Base-by-base conservation (phyloP, 1,140 invertebrate species). In the Saxidomus purpurata region DNA sequence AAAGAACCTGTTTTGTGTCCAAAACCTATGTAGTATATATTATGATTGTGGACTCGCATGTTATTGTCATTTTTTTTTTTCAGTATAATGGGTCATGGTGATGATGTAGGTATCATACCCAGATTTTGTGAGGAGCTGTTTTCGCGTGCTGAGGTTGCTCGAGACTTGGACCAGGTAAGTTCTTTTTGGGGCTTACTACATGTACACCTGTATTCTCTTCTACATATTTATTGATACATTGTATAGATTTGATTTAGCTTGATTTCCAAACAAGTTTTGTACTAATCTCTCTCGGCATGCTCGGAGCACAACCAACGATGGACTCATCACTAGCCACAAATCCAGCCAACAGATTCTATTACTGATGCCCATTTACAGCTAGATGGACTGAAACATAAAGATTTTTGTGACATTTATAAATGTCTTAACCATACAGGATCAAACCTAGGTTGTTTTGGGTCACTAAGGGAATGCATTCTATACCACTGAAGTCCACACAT, bases 91-190 rank as follows among this genome's bases (percentile, higher is more conserved):
- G 95, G 95, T 9, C 93, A 95, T 83, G 92, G 90, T 17, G 94
- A 95, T 55, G 90, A 89, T 55, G 79, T 88, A 43, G 95, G 95
- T 49, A 95, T 96, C 76, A 94, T 96, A 74, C 95, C 95, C 36
- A 89, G 95, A 77, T 96, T 96, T 83, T 95, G 94, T 92, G 93
- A 94, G 83, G 95, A 95, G 61, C 89, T 96, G 61, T 95, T 96
- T 89, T 74, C 80, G 55, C 81, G 93, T 89, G 93, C 91, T 9
- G 90, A 93, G 28, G 77, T 74, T 25, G 89, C 90, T 0, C 89
- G 90, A 59, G 89, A 90, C 38, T 91, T 91, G 36, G 90, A 94
- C 49, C 90, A 91, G 91, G 94, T 94, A 87, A 89, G 80, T 67
- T 69, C 9, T 38, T 9, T 19, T 2, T 31, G 31, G 34, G 9